Conservation (phyloP, 2,797 vertebrate species). For the Argya squamiceps region DNA sequence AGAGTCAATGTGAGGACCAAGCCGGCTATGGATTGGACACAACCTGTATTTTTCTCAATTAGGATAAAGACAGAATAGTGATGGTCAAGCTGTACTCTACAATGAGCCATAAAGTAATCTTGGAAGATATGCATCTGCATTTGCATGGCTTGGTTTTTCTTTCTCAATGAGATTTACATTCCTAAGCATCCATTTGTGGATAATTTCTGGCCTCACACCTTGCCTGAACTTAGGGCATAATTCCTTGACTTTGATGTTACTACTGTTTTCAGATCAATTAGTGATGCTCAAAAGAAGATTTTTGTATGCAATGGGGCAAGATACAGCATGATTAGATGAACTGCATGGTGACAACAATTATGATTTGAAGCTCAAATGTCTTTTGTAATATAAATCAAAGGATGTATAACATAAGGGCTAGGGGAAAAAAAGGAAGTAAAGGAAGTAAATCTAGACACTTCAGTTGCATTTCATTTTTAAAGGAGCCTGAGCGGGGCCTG, state of each 20-base stretch:
- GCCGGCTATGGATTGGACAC: fast-evolving
- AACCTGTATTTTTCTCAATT: not conserved
- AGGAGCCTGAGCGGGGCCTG: not conserved
- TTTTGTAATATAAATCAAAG: not conserved
- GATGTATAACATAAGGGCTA: not conserved
- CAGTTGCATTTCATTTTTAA: not conserved
- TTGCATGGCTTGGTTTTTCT: not conserved
- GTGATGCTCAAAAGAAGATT: not conserved
- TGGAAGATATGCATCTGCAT: not conserved
- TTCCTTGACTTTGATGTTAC: not conserved
- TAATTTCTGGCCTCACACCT: not conserved
- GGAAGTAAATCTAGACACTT: not conserved
- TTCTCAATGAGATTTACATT: not conserved
- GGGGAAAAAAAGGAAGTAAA: not conserved
- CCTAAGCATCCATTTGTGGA: not conserved
- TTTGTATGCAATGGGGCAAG: not conserved
- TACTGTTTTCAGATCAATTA: not conserved
- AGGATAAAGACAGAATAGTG: not conserved
- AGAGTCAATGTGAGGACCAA: not conserved
- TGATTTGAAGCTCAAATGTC: not conserved
- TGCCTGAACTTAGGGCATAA: not conserved
- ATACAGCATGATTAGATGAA: not conserved
- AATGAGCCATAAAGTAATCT: not conserved
- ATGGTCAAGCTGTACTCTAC: not conserved
- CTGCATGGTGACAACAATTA: not conserved